phyloP scores from a whole-genome alignment of 92 coral and sea anemone species.

The Hydrozoanthus gracilis region DNA sequence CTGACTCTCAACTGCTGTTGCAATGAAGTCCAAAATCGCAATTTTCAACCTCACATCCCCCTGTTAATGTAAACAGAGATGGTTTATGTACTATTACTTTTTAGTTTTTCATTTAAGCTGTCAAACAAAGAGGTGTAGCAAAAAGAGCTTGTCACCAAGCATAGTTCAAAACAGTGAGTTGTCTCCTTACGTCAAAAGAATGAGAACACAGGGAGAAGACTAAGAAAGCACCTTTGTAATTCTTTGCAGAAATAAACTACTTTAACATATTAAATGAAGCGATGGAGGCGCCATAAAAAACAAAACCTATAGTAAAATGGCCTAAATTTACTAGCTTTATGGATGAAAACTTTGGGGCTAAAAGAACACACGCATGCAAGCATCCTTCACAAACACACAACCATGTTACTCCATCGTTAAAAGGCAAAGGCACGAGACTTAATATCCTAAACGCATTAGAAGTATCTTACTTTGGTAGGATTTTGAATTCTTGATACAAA shows the following conservation, averaged over 20 bases:
- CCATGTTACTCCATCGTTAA: no score
- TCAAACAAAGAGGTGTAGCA: neutral
- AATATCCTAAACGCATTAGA: neutral
- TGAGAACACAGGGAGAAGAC: neutral
- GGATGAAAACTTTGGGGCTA: neutral
- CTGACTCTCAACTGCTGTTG: slow-evolving; percentile 97
- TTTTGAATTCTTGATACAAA: slow-evolving; percentile 83
- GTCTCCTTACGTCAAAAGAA: neutral
- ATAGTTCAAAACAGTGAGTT: neutral
- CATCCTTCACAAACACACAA: neutral
- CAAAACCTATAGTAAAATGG: neutral
- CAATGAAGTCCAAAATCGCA: slow-evolving; percentile 89
- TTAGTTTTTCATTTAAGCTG: neutral
- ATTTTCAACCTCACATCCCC: slow-evolving; percentile 86
- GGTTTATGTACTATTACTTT: neutral
- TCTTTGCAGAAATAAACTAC: neutral
- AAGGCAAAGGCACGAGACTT: no score
- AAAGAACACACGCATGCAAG: neutral
- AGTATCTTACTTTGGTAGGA: slow-evolving; percentile 72
- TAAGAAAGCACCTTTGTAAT: neutral
- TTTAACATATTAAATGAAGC: neutral
- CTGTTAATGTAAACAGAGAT: neutral
- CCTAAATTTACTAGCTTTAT: neutral
- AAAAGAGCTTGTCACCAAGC: neutral
- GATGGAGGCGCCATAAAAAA: neutral